A percentile compares a stretch with the other conserved stretches of the same genome.
Conservation (phyloP, 2,888 invertebrate species). For the Eurytoma adleriae region DNA sequence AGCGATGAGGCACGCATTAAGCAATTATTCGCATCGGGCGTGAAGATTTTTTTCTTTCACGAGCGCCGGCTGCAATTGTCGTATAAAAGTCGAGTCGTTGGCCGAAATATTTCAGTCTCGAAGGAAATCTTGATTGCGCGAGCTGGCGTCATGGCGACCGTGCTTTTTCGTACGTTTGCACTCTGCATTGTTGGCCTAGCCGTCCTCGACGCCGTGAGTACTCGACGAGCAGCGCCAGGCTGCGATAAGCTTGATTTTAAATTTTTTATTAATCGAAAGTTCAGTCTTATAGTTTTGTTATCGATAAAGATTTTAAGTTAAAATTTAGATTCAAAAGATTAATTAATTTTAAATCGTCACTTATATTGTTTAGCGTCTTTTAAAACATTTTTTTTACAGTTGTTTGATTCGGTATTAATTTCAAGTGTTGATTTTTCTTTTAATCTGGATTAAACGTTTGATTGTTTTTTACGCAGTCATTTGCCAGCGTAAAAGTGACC, state of each 20-base stretch:
- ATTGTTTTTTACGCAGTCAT: slow-evolving; percentile 8
- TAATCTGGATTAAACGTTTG: background rate
- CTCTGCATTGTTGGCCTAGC: slow-evolving; percentile 14
- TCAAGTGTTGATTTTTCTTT: too few species aligned
- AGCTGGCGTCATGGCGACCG: slow-evolving; percentile 13
- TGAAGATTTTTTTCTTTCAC: slow-evolving; percentile 36
- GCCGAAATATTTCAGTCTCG: slow-evolving; percentile 21
- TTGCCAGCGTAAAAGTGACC: slow-evolving; percentile 1
- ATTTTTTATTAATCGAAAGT: too few species aligned
- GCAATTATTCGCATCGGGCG: slow-evolving; percentile 41
- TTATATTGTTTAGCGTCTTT: too few species aligned
- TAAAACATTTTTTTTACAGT: too few species aligned
- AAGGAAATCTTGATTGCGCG: background rate
- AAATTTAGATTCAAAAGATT: too few species aligned
- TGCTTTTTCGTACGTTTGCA: slow-evolving; percentile 1
- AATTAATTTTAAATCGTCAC: too few species aligned
- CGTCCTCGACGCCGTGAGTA: slow-evolving; percentile 37
- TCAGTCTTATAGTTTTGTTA: too few species aligned
- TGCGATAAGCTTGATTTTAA: too few species aligned
- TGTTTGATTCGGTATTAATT: too few species aligned
- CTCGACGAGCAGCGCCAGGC: too few species aligned
- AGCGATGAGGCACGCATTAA: slow-evolving; percentile 34
- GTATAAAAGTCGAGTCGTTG: slow-evolving; percentile 40
- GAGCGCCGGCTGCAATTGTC: slow-evolving; percentile 9
- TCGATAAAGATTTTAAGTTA: too few species aligned